Percentiles rank a stretch among this genome's conserved stretches.
Conservation (phyloP, 2,888 invertebrate species). For the Drosophila eohydei region DNA sequence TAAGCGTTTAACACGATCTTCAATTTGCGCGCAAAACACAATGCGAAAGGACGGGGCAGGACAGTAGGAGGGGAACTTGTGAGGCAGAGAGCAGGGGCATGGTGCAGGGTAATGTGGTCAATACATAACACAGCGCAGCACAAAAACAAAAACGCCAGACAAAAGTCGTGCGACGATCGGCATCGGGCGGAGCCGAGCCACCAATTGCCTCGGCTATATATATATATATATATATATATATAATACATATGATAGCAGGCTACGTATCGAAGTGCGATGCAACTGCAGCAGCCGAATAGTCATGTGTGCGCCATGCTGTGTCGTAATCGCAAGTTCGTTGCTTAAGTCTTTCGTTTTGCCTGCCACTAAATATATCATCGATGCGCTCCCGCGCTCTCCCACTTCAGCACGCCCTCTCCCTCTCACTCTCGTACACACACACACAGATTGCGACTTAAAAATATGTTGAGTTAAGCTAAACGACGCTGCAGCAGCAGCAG, state of each 20-base stretch:
- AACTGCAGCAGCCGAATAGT: conserved; percentile 48
- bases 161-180: conserved; percentile 73
- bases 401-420: background rate
- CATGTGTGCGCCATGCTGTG: conserved; percentile 78
- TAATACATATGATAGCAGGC: conserved; percentile 34
- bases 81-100: background rate
- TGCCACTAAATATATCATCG: conserved; percentile 81
- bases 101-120: conserved; percentile 30
- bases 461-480: conserved; percentile 80
- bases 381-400: conserved; percentile 54
- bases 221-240: conserved; percentile 8
- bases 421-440: conserved; percentile 9
- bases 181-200: conserved; percentile 58
- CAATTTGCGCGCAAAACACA: conserved; percentile 71
- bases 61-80: background rate
- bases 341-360: conserved; percentile 77
- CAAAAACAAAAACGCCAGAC: conserved; percentile 46
- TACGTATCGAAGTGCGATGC: conserved; percentile 23
- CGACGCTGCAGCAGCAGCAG: conserved; percentile 55
- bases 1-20: conserved; percentile 81
- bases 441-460: conserved; percentile 62
- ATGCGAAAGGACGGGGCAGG: conserved; percentile 23
- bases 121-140: conserved; percentile 34
- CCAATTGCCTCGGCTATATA: conserved; percentile 40
- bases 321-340: conserved; percentile 79